phyloP scores from a whole-genome alignment of 2,797 vertebrate genomes.

The Coilia nasus region DNA sequence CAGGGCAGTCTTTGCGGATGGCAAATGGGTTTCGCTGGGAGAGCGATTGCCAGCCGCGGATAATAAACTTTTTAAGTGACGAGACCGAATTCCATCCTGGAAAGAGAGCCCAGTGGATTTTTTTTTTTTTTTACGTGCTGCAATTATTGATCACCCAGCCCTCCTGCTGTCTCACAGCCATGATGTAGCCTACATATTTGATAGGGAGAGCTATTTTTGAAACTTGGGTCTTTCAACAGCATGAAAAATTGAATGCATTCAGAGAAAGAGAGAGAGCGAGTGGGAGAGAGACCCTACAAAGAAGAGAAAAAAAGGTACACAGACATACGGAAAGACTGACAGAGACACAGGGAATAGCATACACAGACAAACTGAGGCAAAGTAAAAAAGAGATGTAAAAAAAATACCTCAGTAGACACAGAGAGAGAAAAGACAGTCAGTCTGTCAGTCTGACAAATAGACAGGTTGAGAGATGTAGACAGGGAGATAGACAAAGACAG shows the following conservation, averaged over 20 bases:
- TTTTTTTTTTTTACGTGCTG: slow-evolving; percentile 62
- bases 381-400: too few species aligned
- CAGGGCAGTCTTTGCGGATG: background rate
- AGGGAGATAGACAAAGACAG: slow-evolving; percentile 27
- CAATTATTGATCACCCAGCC: slow-evolving; percentile 69
- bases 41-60: background rate
- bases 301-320: background rate
- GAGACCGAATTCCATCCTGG: background rate
- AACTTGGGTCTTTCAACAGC: slow-evolving; percentile 74
- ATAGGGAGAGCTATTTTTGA: slow-evolving; percentile 80
- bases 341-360: too few species aligned
- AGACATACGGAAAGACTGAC: too few species aligned
- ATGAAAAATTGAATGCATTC: slow-evolving; percentile 78
- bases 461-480: slow-evolving; percentile 33
- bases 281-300: background rate
- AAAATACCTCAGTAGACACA: too few species aligned
- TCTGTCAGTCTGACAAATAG: background rate
- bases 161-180: slow-evolving; percentile 58
- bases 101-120: background rate
- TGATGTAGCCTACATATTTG: slow-evolving; percentile 81
- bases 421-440: background rate
- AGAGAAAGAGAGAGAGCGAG: slow-evolving; percentile 31
- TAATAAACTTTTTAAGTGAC: slow-evolving; percentile 21
- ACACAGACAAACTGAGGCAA: too few species aligned
- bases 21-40: background rate